phyloP scores from a whole-genome alignment of 2,113 vertebrate species.

The Crotalus tigris region DNA sequence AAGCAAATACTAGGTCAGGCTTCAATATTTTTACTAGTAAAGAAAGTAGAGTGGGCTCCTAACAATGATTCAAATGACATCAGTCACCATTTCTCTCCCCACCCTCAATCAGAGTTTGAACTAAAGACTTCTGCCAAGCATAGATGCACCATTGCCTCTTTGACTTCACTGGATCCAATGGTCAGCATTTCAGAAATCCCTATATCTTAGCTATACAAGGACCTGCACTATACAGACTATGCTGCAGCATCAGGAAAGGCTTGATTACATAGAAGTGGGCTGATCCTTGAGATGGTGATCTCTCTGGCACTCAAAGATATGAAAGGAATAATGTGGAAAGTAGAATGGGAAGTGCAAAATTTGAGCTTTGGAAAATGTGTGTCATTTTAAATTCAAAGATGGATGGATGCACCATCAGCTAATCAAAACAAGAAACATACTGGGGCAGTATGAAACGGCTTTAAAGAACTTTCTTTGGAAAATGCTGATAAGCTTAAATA shows the following conservation, averaged over 20 bases:
- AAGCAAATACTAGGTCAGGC: neutral
- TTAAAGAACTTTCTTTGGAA: conserved; percentile 53
- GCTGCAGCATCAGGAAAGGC: neutral
- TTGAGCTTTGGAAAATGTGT: neutral
- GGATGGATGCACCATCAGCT: neutral
- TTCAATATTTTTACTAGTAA: neutral
- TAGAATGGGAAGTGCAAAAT: neutral
- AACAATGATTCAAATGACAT: neutral
- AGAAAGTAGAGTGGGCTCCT: neutral
- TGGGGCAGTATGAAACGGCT: neutral
- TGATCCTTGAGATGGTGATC: rapidly evolving
- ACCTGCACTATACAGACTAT: neutral
- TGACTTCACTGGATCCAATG: neutral
- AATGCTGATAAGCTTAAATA: conserved; percentile 65
- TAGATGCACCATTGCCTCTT: rapidly evolving
- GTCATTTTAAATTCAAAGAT: neutral
- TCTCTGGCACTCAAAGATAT: neutral
- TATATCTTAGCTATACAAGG: neutral
- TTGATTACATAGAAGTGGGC: neutral
- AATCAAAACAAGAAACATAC: rapidly evolving
- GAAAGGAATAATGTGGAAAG: neutral
- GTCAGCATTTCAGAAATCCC: conserved; percentile 7
- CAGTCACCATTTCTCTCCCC: neutral
- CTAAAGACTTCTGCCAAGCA: neutral
- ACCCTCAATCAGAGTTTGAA: too few species aligned